phyloP scores from a whole-genome alignment of 2,888 invertebrate species.

The Folsomia manolachei region DNA sequence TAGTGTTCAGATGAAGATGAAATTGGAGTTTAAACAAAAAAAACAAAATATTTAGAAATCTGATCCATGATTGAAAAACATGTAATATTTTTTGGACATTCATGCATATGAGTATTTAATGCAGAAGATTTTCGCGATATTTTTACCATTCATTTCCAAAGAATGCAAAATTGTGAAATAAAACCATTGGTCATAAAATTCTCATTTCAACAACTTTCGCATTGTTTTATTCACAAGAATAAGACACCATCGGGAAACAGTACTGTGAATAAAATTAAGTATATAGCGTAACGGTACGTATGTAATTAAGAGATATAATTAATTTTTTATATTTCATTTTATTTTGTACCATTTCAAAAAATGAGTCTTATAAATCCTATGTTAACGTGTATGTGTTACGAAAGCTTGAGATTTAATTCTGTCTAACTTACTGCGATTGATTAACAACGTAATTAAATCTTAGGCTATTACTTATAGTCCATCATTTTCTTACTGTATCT shows the following conservation, averaged over 20 bases:
- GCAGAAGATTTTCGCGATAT: too few relatives aligned
- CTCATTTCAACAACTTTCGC: neutral
- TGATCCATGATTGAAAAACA: too few relatives aligned
- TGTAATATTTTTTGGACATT: too few relatives aligned
- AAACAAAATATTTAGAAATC: too few relatives aligned
- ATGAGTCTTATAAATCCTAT: neutral
- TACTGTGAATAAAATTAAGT: too few relatives aligned
- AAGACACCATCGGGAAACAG: conserved; percentile 19
- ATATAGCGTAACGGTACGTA: too few relatives aligned
- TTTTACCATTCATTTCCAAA: too few relatives aligned
- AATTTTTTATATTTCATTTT: neutral
- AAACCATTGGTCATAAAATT: neutral
- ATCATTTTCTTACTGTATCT: neutral
- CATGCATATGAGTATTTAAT: too few relatives aligned
- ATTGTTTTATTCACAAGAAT: conserved; percentile 19
- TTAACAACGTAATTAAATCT: too few relatives aligned
- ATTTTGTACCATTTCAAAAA: neutral
- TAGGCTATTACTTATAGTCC: neutral
- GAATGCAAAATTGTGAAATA: neutral
- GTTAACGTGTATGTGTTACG: neutral
- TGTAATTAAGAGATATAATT: too few relatives aligned
- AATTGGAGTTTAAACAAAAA: neutral
- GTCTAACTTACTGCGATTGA: conserved; percentile 1
- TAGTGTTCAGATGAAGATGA: neutral
- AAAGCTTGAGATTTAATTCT: neutral